Base-by-base conservation (phyloP, 2,113 vertebrate genomes). In the Carollia perspicillata region DNA sequence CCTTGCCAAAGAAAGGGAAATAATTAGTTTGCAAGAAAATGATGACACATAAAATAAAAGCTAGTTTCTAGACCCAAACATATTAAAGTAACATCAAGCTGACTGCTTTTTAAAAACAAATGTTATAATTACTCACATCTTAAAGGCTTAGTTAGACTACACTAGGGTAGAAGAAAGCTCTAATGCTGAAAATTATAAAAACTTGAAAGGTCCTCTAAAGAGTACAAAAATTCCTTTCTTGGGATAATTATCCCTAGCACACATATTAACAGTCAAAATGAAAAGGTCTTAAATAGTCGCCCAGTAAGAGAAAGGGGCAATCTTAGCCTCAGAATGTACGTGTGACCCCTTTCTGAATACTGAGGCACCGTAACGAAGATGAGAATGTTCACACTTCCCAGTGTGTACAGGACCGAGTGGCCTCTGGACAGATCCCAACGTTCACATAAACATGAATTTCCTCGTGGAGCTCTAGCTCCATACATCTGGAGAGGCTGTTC, bases 1-100 rank as follows among this genome's bases (percentile, higher is more conserved):
- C 94, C 99, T 99, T 93, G 40, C 22, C 69, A 65, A 69, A 79
- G 49, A 97, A 93, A 74, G 78, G 53, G 84, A 71, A 84, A 95
- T 74, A 96, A 69, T 98, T 60, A 98, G 44, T 98, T 89, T 44
- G 69, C 58, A 75, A 81, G 79, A 94, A 69, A 22, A 94, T 28
- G 13, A 86, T 42, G 17, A 87, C 26, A 58, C 9, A 58, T 17
- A 71, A 72, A 74, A 94, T 26, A 96, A 97, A 91, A 93, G n/a
- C 42, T 84, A 69, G 53, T 69, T 94, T 90, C 74, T 12, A 91
- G 65, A 94, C 53, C 35, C 35, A 77, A 71, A 44, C 37, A 47
- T 22, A 84, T 40, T 28, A 79, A 94, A 93, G 40, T 42, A 66
- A 68, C 26, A 90, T 42, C 22, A 90, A 84, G 42, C 68, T 35